These are phyloP conservation scores for Archips crataeganus DNA, from an alignment of 2,888 invertebrate genomes.

Conservation along the genomic window DNA sequence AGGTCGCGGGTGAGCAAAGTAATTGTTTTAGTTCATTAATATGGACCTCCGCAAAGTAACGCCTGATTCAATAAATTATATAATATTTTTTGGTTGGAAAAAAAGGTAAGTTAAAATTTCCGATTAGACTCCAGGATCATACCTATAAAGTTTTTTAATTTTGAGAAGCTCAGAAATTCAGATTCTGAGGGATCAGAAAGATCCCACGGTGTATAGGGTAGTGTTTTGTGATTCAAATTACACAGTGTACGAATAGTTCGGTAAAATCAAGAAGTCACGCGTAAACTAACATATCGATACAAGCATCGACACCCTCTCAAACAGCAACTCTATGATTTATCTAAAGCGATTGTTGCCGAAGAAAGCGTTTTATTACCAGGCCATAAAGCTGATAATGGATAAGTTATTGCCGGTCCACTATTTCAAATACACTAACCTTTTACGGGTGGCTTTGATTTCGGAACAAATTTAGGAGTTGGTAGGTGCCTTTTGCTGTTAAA, in stretches of 20 bases:
- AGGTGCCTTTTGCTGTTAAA: slow-evolving; percentile 12
- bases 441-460: slow-evolving; percentile 28
- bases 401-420: slow-evolving; percentile 37
- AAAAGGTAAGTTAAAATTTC: too few species aligned
- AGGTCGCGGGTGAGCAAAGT: too few species aligned
- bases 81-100: too few species aligned
- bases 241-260: background rate
- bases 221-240: background rate
- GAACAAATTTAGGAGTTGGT: slow-evolving; percentile 12
- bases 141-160: too few species aligned
- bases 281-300: slow-evolving; percentile 35
- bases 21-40: too few species aligned
- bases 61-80: too few species aligned
- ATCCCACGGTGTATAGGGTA: too few species aligned
- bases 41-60: too few species aligned
- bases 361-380: slow-evolving; percentile 40
- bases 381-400: slow-evolving; percentile 42
- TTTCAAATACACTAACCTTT: slow-evolving; percentile 36
- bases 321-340: slow-evolving; percentile 38
- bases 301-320: slow-evolving; percentile 7
- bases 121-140: too few species aligned
- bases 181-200: too few species aligned
- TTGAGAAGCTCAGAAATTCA: too few species aligned
- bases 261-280: slow-evolving; percentile 14
- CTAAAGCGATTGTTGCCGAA: slow-evolving; percentile 36